Base-by-base conservation (phyloP, 1,140 invertebrate species). In the Aculops lycopersici region DNA sequence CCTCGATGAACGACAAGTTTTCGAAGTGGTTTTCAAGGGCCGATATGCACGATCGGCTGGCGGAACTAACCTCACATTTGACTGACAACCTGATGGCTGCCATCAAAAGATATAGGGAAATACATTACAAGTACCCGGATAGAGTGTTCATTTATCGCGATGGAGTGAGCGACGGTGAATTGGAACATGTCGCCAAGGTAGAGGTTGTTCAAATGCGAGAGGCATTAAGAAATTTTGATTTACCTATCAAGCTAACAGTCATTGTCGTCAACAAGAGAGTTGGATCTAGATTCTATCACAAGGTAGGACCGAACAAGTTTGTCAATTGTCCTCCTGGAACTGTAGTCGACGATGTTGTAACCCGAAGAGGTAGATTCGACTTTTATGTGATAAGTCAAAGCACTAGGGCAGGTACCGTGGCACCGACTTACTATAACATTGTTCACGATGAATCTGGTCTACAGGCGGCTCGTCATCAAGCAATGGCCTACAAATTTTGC, bases 291-390 rank as follows among this genome's bases (percentile, higher is more conserved):
- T 53, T 67, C 20, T 55, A 62, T 39, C 20, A 17, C 14, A 31
- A 43, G 1, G 18, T 15, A 12, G 35, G 41, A n/a, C 43, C 43
- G 18, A 20, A 35, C 1, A 12, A 48, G 3, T 45, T 54, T 13
- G 50, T 51, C 0, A 88, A 90, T 57, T 79, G 81, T 0, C 56
- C 58, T 2, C 70, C 81, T 1, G 81, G 81, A 16, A 81, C 78
- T 0, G 64, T 88, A 14, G 68, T 81, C 0, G 83, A 92, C 54
- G 70, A 76, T 46, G 63, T 69, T 14, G 66, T 90, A 1, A 90
- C 81, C 0, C 54, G 71, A 41, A 73, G 72, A 0, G 67, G 81
- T 24, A 65, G 59, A 57, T 78, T 72, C 41, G 79, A 84, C 48
- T 84, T 79, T 51, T 81, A 66, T 49, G 50, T 83, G 2, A 67